Percentiles rank a stretch among this genome's conserved stretches.
Conservation (phyloP, 2,797 vertebrate genomes). For the Mastacembelus armatus region DNA sequence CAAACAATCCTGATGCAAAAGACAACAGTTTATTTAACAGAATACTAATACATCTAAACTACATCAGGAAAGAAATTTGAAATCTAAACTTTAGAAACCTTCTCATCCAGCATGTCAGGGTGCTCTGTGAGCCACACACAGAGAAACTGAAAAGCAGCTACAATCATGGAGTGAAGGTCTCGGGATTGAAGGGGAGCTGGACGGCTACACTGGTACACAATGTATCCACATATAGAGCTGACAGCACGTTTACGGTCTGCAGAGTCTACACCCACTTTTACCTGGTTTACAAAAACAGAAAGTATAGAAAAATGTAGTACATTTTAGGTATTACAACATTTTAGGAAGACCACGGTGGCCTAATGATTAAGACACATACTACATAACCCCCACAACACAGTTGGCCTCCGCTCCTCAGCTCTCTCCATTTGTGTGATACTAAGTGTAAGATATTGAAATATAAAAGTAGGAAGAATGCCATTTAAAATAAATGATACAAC, state of each 20-base stretch:
- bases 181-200: conserved; percentile 94
- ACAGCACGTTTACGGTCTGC: conserved; percentile 90
- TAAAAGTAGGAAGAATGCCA: background rate
- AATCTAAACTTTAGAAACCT: conserved; percentile 70
- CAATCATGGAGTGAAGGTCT: conserved; percentile 98
- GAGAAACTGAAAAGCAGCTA: conserved; percentile 96
- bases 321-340: too few relatives aligned
- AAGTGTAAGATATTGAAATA: background rate
- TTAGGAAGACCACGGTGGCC: too few relatives aligned
- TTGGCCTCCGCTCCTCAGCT: background rate
- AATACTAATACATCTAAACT: background rate
- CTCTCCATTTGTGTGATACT: background rate
- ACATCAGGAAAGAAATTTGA: background rate
- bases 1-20: conserved; percentile 89
- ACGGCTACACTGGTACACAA: conserved; percentile 95
- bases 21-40: background rate
- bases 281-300: conserved; percentile 75
- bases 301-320: background rate
- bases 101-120: conserved; percentile 94
- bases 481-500: background rate
- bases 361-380: too few relatives aligned
- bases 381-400: too few relatives aligned
- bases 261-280: conserved; percentile 89
- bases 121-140: conserved; percentile 97
- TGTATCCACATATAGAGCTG: conserved; percentile 93